A percentile compares a stretch with the other conserved stretches of the same genome.
Conservation (phyloP, 2,888 invertebrate species). For the Scaptomyza cyrtandrae region DNA sequence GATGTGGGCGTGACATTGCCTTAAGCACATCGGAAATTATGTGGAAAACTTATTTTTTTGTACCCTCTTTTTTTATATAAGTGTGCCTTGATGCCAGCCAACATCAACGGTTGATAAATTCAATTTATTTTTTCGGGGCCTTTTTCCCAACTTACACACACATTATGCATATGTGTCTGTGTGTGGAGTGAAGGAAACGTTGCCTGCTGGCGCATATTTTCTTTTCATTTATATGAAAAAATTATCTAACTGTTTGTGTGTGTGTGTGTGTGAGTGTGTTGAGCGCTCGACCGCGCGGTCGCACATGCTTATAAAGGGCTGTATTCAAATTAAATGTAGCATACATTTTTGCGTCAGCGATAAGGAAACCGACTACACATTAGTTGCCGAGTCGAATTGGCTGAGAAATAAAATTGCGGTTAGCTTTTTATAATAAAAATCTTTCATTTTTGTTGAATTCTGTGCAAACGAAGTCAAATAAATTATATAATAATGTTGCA, state of each 20-base stretch:
- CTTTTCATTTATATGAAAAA: constrained; percentile 67
- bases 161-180: constrained; percentile 17
- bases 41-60: constrained; percentile 40
- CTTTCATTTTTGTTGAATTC: background rate
- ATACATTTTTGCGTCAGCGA: constrained; percentile 56
- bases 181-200: constrained; percentile 4
- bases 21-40: constrained; percentile 51
- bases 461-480: background rate
- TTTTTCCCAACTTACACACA: constrained; percentile 16
- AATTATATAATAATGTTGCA: background rate
- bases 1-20: constrained; percentile 15
- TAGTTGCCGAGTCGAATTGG: constrained; percentile 31
- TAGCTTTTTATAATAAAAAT: background rate
- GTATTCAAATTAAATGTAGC: constrained; percentile 66
- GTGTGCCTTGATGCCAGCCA: constrained; percentile 21
- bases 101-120: constrained; percentile 70
- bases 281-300: constrained; percentile 65
- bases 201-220: constrained; percentile 52
- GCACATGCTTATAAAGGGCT: constrained; percentile 63
- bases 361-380: constrained; percentile 28
- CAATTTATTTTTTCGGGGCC: constrained; percentile 66
- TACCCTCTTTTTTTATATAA: constrained; percentile 13
- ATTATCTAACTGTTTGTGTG: constrained; percentile 61
- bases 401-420: constrained; percentile 11
- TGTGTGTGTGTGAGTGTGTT: constrained; percentile 51